Conservation (phyloP, 2,113 vertebrate genomes). For the Mastomys coucha region DNA sequence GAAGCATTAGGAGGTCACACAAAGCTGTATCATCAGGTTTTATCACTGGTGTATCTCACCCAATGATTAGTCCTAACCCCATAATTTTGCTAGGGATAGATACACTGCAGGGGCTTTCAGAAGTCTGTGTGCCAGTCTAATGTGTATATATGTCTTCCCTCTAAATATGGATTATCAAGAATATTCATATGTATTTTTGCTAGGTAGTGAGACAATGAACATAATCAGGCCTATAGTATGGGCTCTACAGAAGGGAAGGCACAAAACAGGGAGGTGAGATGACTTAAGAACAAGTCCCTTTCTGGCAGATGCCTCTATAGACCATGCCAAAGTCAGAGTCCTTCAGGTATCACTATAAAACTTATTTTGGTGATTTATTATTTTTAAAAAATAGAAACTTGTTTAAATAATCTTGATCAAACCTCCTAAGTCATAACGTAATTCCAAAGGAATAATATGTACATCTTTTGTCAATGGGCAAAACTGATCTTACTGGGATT, state of each 20-base stretch:
- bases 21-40: not conserved
- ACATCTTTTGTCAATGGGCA: conserved; percentile 3
- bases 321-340: not conserved
- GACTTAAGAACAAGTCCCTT: not conserved
- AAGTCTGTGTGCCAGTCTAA: not conserved
- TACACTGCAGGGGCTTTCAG: not conserved
- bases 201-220: not conserved
- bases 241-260: not conserved
- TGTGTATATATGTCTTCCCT: not conserved
- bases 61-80: not conserved
- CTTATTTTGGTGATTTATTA: conserved; percentile 2
- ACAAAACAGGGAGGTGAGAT: not conserved
- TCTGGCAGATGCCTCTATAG: not conserved
- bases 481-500: not conserved
- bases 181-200: not conserved
- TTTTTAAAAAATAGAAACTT: conserved; percentile 50
- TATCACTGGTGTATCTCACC: not conserved
- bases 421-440: conserved; percentile 46
- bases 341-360: not conserved
- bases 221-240: not conserved
- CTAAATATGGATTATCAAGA: conserved; percentile 37
- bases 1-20: not conserved
- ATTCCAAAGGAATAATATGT: conserved; percentile 14
- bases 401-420: not conserved
- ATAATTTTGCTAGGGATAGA: not conserved